Evolutionary conservation across 53 echinoderm and acorn worm species (phyloP).

Genomic region (Mesocentrotus franciscanus): DNA sequence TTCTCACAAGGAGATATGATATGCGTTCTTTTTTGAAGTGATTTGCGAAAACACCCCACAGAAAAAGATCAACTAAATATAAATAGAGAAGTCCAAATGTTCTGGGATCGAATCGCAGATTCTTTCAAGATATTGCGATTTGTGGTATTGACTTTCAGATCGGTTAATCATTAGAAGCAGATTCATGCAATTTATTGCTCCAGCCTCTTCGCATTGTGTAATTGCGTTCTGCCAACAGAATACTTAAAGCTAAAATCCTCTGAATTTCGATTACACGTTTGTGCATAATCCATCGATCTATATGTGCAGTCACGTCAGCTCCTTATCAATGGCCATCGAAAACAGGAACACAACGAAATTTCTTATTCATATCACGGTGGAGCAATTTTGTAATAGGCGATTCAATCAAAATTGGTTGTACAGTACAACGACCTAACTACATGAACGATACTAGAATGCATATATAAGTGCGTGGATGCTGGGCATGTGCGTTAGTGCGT

Average conservation of each 20-base stretch:
- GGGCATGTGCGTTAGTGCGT: not conserved
- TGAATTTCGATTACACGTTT: too few species aligned
- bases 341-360: not conserved
- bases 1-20: too few species aligned
- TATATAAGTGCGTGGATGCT: not conserved
- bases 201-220: not conserved
- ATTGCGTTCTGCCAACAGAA: not conserved
- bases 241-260: too few species aligned
- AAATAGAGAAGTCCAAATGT: not conserved
- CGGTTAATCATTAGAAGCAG: not conserved
- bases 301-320: too few species aligned
- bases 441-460: not conserved
- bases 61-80: too few species aligned
- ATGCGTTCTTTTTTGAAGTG: too few species aligned
- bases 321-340: too few species aligned
- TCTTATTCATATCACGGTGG: not conserved
- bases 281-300: too few species aligned
- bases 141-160: not conserved
- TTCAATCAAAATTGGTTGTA: not conserved
- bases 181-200: not conserved
- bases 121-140: not conserved
- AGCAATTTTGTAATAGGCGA: not conserved
- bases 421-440: constrained; percentile 16
- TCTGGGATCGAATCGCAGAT: not conserved
- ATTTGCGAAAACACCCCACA: too few species aligned